A percentile compares a stretch with the other conserved stretches of the same genome.
Evolutionary conservation across 1,140 invertebrate genomes (phyloP).

Genomic region (Achroia grisella): DNA sequence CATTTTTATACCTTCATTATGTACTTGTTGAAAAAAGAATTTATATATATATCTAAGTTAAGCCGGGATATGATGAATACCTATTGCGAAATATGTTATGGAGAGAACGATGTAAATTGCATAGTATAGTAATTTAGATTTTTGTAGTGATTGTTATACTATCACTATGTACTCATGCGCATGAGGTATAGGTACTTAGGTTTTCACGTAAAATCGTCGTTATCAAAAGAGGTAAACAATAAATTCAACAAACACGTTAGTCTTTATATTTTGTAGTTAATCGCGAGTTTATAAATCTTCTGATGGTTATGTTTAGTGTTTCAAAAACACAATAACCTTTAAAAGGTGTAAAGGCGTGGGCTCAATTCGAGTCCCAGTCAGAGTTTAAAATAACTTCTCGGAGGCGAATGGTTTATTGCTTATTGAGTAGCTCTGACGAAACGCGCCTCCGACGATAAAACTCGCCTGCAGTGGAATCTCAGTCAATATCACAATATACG

Average conservation of each 20-base stretch:
- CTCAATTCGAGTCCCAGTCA: conserved; percentile 43
- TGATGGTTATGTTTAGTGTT: conserved; percentile 42
- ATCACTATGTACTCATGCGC: no score
- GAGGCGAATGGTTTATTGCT: conserved; percentile 70
- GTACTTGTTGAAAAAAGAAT: no score
- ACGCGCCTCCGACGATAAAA: conserved; percentile 52
- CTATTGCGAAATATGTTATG: no score
- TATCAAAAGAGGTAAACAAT: no score
- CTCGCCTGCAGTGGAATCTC: conserved; percentile 56
- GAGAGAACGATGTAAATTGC: no score
- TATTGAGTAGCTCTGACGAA: conserved; percentile 67
- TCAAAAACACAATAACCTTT: conserved; percentile 69
- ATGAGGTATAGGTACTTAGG: no score
- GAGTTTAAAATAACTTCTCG: conserved; percentile 65
- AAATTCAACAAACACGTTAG: not conserved
- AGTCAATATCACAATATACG: conserved; percentile 66
- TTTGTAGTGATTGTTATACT: no score
- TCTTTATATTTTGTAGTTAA: conserved; percentile 3
- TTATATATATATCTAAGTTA: no score
- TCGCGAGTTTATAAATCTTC: conserved; percentile 8
- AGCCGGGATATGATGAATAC: no score
- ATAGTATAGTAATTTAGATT: no score
- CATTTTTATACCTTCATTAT: no score
- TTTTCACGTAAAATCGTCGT: no score
- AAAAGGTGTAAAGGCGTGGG: conserved; percentile 64